These are phyloP conservation scores for Stratiomys singularior DNA, from an alignment of 2,888 invertebrate species.

Conservation along the genomic window DNA sequence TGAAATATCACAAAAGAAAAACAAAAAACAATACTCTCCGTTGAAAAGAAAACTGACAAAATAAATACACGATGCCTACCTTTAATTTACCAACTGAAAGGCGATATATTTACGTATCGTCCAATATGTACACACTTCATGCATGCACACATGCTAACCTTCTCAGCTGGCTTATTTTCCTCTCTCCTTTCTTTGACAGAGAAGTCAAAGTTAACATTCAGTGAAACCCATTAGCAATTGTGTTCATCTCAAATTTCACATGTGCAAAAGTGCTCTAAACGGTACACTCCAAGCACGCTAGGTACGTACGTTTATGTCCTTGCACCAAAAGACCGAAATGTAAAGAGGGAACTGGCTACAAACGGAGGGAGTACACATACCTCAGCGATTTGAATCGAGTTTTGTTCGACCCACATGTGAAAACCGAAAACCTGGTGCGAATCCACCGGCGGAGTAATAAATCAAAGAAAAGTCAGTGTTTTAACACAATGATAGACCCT, in stretches of 20 bases:
- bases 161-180: constrained; percentile 38
- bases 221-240: constrained; percentile 45
- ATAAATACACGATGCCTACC: background rate
- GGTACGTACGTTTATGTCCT: background rate
- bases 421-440: constrained; percentile 36
- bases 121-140: background rate
- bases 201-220: constrained; percentile 37
- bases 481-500: constrained; percentile 33
- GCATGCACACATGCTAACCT: constrained; percentile 29
- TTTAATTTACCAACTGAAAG: background rate
- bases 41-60: background rate
- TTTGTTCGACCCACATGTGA: constrained; percentile 40
- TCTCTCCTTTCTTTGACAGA: background rate
- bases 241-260: constrained; percentile 44
- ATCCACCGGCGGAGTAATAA: constrained; percentile 40
- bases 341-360: background rate
- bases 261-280: constrained; percentile 38
- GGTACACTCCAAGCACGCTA: constrained; percentile 8
- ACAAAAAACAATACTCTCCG: background rate
- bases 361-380: background rate
- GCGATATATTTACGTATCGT: background rate
- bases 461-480: constrained; percentile 43
- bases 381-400: constrained; percentile 22
- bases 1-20: background rate
- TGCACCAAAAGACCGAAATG: background rate